Base-by-base conservation (phyloP, 1,140 invertebrate species). In the Apis laboriosa region DNA sequence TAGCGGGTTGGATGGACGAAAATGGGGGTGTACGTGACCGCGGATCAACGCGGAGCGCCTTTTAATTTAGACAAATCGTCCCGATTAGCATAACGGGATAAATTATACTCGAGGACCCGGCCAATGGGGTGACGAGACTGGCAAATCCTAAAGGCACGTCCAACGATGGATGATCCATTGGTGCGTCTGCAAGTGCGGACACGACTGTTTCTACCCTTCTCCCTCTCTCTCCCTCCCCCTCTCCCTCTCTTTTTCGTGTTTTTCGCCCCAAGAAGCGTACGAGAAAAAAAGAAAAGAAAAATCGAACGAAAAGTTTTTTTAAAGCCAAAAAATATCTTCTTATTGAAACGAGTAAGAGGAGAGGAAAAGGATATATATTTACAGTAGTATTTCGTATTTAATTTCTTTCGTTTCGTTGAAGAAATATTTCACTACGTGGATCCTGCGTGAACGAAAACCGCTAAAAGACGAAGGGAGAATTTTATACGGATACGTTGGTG, bases 11-110 rank as follows among this genome's bases (percentile, higher is more conserved):
- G 64, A 43, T 49, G 66, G 76, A 68, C 49, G 81, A 70, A 72
- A 78, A 78, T 28, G 66, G 76, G 76, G 81, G 64, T 28, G 76
- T 60, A 63, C 77, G 82, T 80, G 82, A 84, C 77, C 82, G 82
- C 77, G 82, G 77, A 84, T 84, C 82, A 84, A 73, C 81, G 77
- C 3, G 80, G 77, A 89, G 93, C 93, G 92, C 92, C 93, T 94
- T 94, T 94, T 94, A 94, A 94, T 94, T 94, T 94, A 94, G 94
- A 94, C 93, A 94, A 94, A 94, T 94, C 93, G 93, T 92, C 85
- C 82, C 92, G 94, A 94, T 94, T 94, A 94, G 93, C 94, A 94
- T 94, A 94, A 94, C 93, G 92, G 93, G 92, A 94, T 94, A 94
- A 94, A 94, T 94, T 94, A 94, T 93, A 86, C 81, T 74, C 68